Evolutionary conservation across 37 sponge, comb jelly and placozoan genomes (phyloP).

Genomic region (Crambe crambe): DNA sequence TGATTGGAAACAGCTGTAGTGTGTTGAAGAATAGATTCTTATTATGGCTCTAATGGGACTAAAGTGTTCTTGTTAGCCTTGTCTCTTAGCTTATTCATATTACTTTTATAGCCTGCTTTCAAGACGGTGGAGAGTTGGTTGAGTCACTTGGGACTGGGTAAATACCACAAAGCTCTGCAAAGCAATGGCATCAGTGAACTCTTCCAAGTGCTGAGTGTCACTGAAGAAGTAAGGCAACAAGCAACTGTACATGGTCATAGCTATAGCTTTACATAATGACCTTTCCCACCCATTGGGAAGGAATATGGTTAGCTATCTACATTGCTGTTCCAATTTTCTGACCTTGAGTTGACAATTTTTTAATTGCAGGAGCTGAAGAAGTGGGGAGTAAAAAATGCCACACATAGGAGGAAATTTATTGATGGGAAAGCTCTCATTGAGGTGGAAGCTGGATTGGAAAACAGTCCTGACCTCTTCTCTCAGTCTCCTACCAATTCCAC

Average conservation of each 20-base stretch:
- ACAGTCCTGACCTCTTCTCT: constrained; percentile 2
- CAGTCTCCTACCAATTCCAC: background rate
- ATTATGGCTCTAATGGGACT: no score
- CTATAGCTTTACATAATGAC: no score
- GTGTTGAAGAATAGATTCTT: no score
- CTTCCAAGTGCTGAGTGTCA: constrained; percentile 1
- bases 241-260: no score
- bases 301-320: no score
- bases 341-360: no score
- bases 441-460: background rate
- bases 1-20: no score
- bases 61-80: no score
- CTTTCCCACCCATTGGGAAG: no score
- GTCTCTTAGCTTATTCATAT: no score
- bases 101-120: constrained; percentile 5
- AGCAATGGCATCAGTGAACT: constrained; percentile 7
- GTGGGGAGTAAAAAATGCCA: constrained; percentile 19
- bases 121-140: background rate
- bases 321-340: no score
- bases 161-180: background rate
- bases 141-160: background rate
- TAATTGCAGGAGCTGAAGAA: constrained; percentile 29
- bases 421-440: background rate
- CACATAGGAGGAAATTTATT: background rate
- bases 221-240: background rate